phyloP scores from a whole-genome alignment of 2,113 vertebrate species.

The Chamaetylas fuelleborni region DNA sequence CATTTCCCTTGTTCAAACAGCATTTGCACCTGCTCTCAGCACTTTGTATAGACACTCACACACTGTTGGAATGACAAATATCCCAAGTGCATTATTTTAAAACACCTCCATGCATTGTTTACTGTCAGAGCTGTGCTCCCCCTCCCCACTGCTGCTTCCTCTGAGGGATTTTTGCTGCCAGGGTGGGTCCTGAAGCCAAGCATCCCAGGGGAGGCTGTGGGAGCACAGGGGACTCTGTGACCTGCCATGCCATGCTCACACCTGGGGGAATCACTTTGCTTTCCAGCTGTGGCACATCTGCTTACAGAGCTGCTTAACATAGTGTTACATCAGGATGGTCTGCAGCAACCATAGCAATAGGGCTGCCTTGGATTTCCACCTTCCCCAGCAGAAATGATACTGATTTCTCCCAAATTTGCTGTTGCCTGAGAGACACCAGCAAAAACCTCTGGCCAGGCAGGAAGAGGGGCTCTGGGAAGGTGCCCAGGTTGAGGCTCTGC shows the following conservation, averaged over 20 bases:
- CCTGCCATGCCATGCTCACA: not conserved
- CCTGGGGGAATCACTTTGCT: not conserved
- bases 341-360: slow-evolving; percentile 19
- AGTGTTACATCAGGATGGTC: not conserved
- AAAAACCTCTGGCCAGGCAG: not conserved
- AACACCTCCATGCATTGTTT: not conserved
- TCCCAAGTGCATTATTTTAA: not conserved
- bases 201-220: not conserved
- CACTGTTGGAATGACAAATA: not conserved
- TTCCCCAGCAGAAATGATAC: not conserved
- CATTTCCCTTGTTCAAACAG: not conserved
- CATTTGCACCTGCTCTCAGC: not conserved
- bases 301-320: not conserved
- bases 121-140: not conserved
- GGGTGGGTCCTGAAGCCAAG: not conserved
- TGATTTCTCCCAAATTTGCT: not conserved
- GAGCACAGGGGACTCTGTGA: not conserved
- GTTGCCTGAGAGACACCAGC: not conserved
- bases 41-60: accelerated
- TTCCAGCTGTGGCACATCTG: slow-evolving; percentile 38
- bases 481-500: not conserved
- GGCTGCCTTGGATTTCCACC: not conserved
- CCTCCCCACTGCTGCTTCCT: not conserved
- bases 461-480: not conserved
- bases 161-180: not conserved